These are phyloP conservation scores for Oreotrochilus melanogaster DNA, from an alignment of 2,113 vertebrate species.

Conservation along the genomic window DNA sequence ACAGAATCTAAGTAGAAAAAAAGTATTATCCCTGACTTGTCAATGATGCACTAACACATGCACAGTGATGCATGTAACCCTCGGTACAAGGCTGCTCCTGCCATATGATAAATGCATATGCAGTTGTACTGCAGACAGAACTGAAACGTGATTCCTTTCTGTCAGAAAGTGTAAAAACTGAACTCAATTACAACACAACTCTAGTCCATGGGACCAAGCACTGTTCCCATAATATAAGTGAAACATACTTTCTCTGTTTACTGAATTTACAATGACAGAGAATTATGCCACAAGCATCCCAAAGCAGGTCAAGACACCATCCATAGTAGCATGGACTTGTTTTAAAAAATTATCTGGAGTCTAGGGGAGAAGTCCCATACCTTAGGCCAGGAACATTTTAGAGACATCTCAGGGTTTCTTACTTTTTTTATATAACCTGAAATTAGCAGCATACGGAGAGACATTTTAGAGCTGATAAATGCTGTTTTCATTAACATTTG, in stretches of 20 bases:
- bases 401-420: neutral
- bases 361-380: neutral
- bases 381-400: neutral
- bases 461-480: neutral
- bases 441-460: neutral
- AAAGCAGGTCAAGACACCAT: neutral
- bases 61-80: neutral
- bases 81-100: neutral
- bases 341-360: neutral
- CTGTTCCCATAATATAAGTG: neutral
- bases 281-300: neutral
- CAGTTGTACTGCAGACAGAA: neutral
- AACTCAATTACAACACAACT: neutral
- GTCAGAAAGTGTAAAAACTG: neutral
- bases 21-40: neutral
- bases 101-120: neutral
- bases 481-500: neutral
- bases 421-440: neutral
- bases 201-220: neutral
- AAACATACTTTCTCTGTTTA: neutral
- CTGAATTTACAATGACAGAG: neutral
- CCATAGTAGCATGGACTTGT: neutral
- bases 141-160: neutral
- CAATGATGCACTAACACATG: neutral
- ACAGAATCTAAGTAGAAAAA: neutral